Base-by-base conservation (phyloP, 2,888 invertebrate genomes). In the Caenorhabditis sinica region DNA sequence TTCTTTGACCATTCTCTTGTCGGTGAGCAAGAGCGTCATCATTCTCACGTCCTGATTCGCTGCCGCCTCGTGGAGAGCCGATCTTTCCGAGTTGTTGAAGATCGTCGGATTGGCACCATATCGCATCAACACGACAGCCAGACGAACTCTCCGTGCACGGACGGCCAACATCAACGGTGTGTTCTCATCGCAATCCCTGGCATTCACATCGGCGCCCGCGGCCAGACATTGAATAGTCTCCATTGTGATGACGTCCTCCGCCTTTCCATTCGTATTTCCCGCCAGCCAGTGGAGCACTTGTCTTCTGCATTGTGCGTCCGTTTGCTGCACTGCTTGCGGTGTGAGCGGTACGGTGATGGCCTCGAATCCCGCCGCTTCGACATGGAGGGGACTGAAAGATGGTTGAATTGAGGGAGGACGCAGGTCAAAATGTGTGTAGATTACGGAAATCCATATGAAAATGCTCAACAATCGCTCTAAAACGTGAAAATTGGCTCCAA, bases 1-100 rank as follows among this genome's bases (percentile, higher is more conserved):
- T 36, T 81, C 81, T 17, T 43, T 28, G 3, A 72, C 13, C 36
- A 89, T 53, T 53, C 81, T 45, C 20, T 72, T 51, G 28, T 84
- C 75, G 6, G 68, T 73, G 65, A 90, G 77, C 53, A 89, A 76
- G 36, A 80, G 65, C 49, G 60, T 40, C 25, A 88, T 58, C 79
- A 86, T 82, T 20, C 68, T 63, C 43, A 80, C 11, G 25, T 87
- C 87, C 45, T 81, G 45, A 61, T 82, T 85, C n/a, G 75, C 66
- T 25, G 84, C 87, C 0, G 90, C 89, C 51, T 85, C 84, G 63
- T 89, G 89, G n/a, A 91, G 86, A n/a, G 88, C 85, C 11, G 87
- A 87, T 17, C 87, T 53, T 33, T 87, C 86, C 25, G 75, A 73
- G 4, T 76, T 82, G 81, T 90, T 88, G 71, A 83, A 72, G 43